phyloP scores from a whole-genome alignment of 2,888 invertebrate genomes.

The Thymelicus lineola region DNA sequence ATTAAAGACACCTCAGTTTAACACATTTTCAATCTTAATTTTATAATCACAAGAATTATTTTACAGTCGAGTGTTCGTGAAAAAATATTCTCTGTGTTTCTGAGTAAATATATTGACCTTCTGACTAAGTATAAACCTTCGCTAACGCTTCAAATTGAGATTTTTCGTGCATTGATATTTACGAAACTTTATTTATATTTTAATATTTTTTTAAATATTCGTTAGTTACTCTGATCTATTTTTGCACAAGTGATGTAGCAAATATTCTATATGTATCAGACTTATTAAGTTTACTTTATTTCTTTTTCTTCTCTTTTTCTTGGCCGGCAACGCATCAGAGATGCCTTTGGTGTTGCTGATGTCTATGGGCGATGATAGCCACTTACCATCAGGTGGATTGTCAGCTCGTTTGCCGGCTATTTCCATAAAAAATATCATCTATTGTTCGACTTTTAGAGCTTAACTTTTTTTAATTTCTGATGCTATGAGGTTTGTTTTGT shows the following conservation, averaged over 20 bases:
- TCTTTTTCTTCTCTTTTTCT: too few species aligned
- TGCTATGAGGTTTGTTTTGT: too few species aligned
- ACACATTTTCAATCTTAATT: conserved; percentile 12
- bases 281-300: neutral
- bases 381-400: too few species aligned
- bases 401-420: too few species aligned
- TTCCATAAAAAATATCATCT: too few species aligned
- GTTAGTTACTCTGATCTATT: neutral
- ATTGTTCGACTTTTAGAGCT: neutral
- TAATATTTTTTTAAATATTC: neutral
- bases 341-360: too few species aligned
- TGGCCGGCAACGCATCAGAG: too few species aligned
- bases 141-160: neutral
- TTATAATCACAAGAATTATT: conserved; percentile 4
- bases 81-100: conserved; percentile 2
- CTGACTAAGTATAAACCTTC: conserved; percentile 9
- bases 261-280: too few species aligned
- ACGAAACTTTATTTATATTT: neutral
- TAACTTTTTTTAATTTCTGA: too few species aligned
- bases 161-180: conserved; percentile 2
- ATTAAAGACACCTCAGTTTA: neutral
- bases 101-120: conserved; percentile 9
- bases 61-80: neutral
- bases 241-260: neutral
- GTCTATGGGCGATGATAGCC: too few species aligned